Base-by-base conservation (phyloP, 1,140 invertebrate genomes). In the Drosophila nebulosa region DNA sequence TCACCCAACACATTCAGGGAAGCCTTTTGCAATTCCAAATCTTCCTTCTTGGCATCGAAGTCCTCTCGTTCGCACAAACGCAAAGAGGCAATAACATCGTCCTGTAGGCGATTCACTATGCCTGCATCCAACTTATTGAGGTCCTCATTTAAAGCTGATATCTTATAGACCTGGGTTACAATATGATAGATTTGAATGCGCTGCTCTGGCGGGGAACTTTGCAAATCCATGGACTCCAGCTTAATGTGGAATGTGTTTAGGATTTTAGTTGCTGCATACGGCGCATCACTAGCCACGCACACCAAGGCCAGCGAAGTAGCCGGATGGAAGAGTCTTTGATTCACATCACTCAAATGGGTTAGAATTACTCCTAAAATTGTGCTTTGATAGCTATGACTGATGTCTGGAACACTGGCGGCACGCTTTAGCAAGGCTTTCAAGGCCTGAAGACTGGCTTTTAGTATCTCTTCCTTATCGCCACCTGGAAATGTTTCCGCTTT, bases 401-500 rank as follows among this genome's bases (percentile, higher is more conserved):
- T 85, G 2, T 64, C 61, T 1, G 79, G 61, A 50, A 73, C 52
- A 7, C 70, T 68, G 9, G 74, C 22, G 1, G 89, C 81, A 26
- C 69, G 62, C 27, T 89, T 77, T 0, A 91, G 51, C 16, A 91
- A 64, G 2, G 77, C 75, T 0, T 77, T 63, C 18, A 91, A 70
- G 0, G 79, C 62, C 21, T 72, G 73, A 0, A 91, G 56, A 0
- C 74, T 74, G 4, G 61, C 63, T 14, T 61, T 59, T 0, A 83
- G 10, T 21, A 91, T 65, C 21, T 91, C 90, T 3, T 55, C 59
- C 63, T 90, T 89, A 24, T 89, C 90, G 1, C 60, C 66, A 1
- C 90, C 91, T 0, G 91, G 91, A 65, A 91, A 89, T 0, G 91
- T 81, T 74, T 91, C 89, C 0, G 64, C 52, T 36, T 91, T 91